Evolutionary conservation across 2,113 vertebrate species (phyloP).

Genomic region (Spea multiplicata): DNA sequence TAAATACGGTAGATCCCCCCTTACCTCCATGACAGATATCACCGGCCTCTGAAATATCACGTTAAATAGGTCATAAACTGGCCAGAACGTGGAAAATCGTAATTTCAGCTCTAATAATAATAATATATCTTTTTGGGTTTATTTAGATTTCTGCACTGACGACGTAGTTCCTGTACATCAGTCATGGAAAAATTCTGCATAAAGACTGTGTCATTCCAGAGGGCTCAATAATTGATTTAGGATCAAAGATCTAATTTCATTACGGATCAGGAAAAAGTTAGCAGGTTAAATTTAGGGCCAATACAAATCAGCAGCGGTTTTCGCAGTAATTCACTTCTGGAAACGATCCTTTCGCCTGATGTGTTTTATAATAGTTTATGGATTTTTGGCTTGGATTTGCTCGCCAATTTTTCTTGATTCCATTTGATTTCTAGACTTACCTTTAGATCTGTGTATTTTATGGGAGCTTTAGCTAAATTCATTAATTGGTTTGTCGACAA

Average conservation of each 20-base stretch:
- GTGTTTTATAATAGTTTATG: slow-evolving; percentile 40
- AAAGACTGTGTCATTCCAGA: slow-evolving; percentile 19
- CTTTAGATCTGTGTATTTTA: slow-evolving; percentile 11
- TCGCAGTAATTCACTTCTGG: slow-evolving; percentile 39
- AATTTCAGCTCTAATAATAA: neutral
- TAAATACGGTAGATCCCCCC: neutral
- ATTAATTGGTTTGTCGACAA: neutral
- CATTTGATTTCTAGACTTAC: slow-evolving; percentile 12
- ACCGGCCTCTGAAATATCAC: neutral
- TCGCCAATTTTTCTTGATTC: slow-evolving; percentile 2
- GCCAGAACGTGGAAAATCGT: neutral
- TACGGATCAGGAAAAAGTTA: slow-evolving; percentile 16
- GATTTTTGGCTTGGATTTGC: slow-evolving; percentile 25
- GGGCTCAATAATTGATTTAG: slow-evolving; percentile 39
- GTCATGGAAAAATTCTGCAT: slow-evolving; percentile 25
- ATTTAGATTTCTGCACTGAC: neutral
- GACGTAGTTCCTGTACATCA: slow-evolving; percentile 7
- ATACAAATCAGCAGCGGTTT: slow-evolving; percentile 29
- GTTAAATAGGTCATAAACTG: neutral
- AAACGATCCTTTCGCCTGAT: slow-evolving; percentile 4
- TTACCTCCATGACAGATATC: neutral
- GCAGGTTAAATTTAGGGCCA: slow-evolving; percentile 27
- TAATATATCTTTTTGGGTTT: neutral
- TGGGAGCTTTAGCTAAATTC: neutral
- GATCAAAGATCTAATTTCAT: slow-evolving; percentile 37